Percentiles rank a stretch among this genome's conserved stretches.
These are phyloP conservation scores for Sweltsa coloradensis DNA, from an alignment of 1,140 invertebrate species.

Conservation along the genomic window DNA sequence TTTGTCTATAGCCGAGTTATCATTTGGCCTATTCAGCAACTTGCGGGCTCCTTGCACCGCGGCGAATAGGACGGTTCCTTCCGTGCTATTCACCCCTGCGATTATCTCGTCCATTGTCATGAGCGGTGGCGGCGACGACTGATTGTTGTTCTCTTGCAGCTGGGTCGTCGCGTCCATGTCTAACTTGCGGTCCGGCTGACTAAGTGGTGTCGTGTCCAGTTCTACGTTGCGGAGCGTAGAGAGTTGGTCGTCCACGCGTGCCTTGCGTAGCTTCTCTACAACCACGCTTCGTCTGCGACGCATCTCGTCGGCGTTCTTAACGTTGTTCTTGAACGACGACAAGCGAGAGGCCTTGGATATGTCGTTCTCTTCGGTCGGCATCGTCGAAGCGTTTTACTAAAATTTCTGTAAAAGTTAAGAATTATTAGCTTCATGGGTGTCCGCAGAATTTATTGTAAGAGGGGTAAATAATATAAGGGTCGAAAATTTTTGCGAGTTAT, in stretches of 20 bases:
- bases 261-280: slow-evolving; percentile 81
- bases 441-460: no score
- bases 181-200: no score
- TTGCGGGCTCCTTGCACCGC: slow-evolving; percentile 73
- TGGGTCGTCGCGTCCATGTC: no score
- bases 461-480: no score
- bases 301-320: slow-evolving; percentile 51
- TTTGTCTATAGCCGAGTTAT: slow-evolving; percentile 88
- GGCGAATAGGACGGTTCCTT: slow-evolving; percentile 44
- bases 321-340: slow-evolving; percentile 32
- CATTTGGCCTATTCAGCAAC: slow-evolving; percentile 77
- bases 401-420: no score
- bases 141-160: slow-evolving; percentile 37
- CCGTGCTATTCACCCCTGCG: slow-evolving; percentile 43
- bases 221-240: slow-evolving; percentile 82
- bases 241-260: slow-evolving; percentile 90
- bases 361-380: slow-evolving; percentile 20
- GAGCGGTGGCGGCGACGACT: slow-evolving; percentile 23
- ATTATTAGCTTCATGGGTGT: no score
- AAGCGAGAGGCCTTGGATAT: slow-evolving; percentile 20
- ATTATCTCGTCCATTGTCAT: no score
- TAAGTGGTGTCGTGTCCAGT: slow-evolving; percentile 33
- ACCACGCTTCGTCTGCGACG: slow-evolving; percentile 76
- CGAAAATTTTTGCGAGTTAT: no score
- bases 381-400: no score